Percentiles rank a stretch among this genome's conserved stretches.
These are phyloP conservation scores for Globia sparganii DNA, from an alignment of 2,888 invertebrate species.

Conservation along the genomic window DNA sequence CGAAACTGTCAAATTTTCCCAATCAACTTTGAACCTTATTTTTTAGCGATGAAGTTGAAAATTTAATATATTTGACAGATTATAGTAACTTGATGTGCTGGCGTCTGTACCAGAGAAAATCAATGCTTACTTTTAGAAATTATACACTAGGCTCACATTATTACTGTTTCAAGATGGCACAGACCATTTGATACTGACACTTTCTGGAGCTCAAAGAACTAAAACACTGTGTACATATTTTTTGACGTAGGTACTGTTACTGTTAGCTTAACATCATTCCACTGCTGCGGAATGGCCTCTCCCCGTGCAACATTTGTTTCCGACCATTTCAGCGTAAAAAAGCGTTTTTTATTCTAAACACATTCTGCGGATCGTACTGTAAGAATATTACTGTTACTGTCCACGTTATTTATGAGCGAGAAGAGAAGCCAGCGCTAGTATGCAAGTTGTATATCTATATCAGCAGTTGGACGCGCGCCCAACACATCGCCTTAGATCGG, in stretches of 20 bases:
- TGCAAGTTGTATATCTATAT: not conserved
- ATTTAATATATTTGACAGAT: too few species aligned
- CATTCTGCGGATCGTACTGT: not conserved
- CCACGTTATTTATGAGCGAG: constrained; percentile 9
- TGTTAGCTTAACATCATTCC: not conserved
- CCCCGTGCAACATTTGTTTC: not conserved
- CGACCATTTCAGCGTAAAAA: not conserved
- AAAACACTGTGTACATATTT: not conserved
- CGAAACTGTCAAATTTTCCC: too few species aligned
- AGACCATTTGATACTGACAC: not conserved
- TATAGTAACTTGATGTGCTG: too few species aligned
- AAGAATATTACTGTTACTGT: constrained; percentile 12
- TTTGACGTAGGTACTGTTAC: not conserved
- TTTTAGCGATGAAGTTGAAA: too few species aligned
- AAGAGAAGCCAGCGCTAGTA: not conserved
- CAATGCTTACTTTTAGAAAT: not conserved
- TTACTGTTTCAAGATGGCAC: not conserved
- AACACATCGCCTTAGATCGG: not conserved
- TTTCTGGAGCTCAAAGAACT: not conserved
- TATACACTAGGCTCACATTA: not conserved
- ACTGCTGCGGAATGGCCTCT: not conserved
- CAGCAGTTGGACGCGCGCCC: not conserved
- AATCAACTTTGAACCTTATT: too few species aligned
- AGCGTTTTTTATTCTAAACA: constrained; percentile 7
- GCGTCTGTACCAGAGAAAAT: not conserved